phyloP scores from a whole-genome alignment of 1,140 invertebrate species.

The Musca domestica region DNA sequence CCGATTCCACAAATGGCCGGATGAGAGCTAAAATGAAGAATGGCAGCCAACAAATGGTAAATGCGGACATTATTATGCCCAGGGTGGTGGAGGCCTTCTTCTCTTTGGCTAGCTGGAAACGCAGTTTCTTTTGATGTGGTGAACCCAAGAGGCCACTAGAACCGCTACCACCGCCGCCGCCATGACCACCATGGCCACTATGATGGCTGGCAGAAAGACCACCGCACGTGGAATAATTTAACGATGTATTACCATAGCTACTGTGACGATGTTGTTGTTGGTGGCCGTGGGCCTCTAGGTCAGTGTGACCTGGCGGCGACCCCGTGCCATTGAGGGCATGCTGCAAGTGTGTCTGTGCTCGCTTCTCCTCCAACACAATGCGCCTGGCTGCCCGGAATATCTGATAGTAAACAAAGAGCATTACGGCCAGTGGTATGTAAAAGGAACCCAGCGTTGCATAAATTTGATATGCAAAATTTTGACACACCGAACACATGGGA shows the following conservation, averaged over 20 bases:
- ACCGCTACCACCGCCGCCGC: conserved; percentile 41
- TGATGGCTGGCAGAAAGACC: conserved; percentile 30
- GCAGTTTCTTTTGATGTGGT: conserved; percentile 70
- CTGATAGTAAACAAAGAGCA: conserved; percentile 89
- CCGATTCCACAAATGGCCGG: conserved; percentile 69
- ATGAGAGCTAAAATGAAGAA: conserved; percentile 92
- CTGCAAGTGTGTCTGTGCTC: conserved; percentile 80
- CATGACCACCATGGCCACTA: conserved; percentile 41
- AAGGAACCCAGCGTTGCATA: conserved; percentile 88
- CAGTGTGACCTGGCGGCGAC: conserved; percentile 46
- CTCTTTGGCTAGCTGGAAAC: conserved; percentile 82
- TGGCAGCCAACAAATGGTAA: conserved; percentile 94
- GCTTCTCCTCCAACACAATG: conserved; percentile 80
- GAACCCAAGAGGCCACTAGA: conserved; percentile 54
- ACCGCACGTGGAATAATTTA: conserved; percentile 26
- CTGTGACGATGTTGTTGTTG: conserved; percentile 40
- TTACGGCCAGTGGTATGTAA: conserved; percentile 84
- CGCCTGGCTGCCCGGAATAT: conserved; percentile 82
- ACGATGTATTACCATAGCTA: conserved; percentile 40
- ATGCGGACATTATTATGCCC: conserved; percentile 96
- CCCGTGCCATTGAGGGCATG: conserved; percentile 70
- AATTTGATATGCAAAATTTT: conserved; percentile 85
- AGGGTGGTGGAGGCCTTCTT: conserved; percentile 93
- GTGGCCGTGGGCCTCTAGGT: conserved; percentile 32
- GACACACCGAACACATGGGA: conserved; percentile 77